phyloP scores from a whole-genome alignment of 2,113 vertebrate species.

The Microtus montanus region DNA sequence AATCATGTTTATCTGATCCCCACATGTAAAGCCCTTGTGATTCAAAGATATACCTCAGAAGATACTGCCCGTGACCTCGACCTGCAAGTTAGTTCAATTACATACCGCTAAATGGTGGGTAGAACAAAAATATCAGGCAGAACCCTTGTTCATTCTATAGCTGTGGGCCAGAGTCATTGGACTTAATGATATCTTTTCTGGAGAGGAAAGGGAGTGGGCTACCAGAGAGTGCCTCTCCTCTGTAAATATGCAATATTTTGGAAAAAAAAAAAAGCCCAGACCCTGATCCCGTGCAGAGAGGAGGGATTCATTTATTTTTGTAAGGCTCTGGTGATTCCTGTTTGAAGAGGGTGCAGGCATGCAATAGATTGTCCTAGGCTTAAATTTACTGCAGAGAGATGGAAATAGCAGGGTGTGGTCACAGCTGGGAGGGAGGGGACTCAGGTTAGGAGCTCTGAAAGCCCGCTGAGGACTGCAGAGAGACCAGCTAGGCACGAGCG shows the following conservation, averaged over 20 bases:
- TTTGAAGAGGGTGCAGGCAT: conserved; percentile 51
- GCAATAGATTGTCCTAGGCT: conserved; percentile 18
- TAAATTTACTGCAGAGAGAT: conserved; percentile 6
- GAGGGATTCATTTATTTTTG: conserved; percentile 61
- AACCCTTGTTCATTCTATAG: neutral
- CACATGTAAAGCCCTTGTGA: neutral
- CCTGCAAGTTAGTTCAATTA: conserved; percentile 34
- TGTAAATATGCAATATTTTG: conserved; percentile 50
- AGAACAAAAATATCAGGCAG: conserved; percentile 45
- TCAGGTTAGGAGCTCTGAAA: neutral
- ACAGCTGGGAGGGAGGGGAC: neutral
- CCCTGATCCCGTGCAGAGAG: conserved; percentile 18
- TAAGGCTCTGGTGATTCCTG: conserved; percentile 53
- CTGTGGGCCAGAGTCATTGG: conserved; percentile 21
- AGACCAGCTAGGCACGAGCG: neutral
- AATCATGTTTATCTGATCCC: conserved; percentile 43
- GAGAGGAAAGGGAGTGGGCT: neutral
- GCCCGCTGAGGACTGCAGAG: neutral
- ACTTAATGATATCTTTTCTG: conserved; percentile 59
- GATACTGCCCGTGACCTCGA: conserved; percentile 21
- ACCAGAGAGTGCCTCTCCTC: conserved; percentile 23
- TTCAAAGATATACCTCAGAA: conserved; percentile 30
- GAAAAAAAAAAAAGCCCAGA: conserved; percentile 18
- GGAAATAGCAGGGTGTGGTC: neutral
- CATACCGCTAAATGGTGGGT: conserved; percentile 33